phyloP scores from a whole-genome alignment of 2,888 invertebrate species.

The Latrodectus hesperus region DNA sequence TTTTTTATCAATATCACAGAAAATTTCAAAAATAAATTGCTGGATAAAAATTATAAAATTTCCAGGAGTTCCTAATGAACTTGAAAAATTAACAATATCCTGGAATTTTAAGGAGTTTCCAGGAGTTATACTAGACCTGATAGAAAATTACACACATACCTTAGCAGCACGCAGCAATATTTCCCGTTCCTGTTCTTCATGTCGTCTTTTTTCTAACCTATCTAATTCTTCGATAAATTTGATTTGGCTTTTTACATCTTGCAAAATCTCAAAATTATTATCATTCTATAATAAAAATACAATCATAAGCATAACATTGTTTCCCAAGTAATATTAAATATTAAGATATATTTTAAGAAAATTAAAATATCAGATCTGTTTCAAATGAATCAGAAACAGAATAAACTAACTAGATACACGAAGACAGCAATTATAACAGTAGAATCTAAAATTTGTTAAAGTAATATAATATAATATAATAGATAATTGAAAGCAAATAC shows the following conservation, averaged over 20 bases:
- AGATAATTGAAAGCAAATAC: background rate
- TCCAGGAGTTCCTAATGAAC: too few relatives aligned
- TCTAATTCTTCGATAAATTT: conserved; percentile 98
- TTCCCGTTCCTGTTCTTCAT: conserved; percentile 96
- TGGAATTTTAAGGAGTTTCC: too few relatives aligned
- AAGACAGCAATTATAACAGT: background rate
- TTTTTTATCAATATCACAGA: too few relatives aligned
- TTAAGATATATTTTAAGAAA: background rate
- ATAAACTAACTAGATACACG: background rate
- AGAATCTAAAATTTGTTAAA: background rate
- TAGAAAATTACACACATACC: conserved; percentile 76
- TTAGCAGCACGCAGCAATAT: conserved; percentile 94
- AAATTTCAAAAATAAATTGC: background rate
- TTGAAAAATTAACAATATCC: too few relatives aligned
- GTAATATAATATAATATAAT: background rate
- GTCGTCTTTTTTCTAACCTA: conserved; percentile 91
- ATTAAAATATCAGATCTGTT: background rate
- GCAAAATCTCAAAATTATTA: conserved; percentile 89
- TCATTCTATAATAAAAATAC: conserved; percentile 80
- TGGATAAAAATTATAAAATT: too few relatives aligned
- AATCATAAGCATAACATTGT: conserved; percentile 76
- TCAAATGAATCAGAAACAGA: background rate
- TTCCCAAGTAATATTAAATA: background rate
- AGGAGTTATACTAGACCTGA: too few relatives aligned
- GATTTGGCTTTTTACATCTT: conserved; percentile 91